Evolutionary conservation across 2,888 invertebrate genomes (phyloP).

Genomic region (Pasiphila rectangulata): DNA sequence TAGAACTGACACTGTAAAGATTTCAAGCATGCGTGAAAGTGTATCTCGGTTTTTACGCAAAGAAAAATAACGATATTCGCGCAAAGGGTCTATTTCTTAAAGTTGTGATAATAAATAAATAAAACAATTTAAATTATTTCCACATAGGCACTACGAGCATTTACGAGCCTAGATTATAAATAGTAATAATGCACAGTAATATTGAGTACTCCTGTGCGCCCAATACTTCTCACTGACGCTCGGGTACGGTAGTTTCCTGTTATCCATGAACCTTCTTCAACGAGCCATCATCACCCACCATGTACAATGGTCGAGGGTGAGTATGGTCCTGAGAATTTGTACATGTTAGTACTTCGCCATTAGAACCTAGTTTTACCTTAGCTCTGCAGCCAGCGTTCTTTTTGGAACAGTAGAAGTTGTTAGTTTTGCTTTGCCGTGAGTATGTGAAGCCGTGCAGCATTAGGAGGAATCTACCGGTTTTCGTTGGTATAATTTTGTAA

Average conservation of each 20-base stretch:
- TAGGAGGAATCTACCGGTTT: constrained; percentile 19
- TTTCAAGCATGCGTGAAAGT: too few species aligned
- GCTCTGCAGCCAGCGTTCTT: constrained; percentile 33
- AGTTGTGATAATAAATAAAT: too few species aligned
- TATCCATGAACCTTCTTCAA: constrained; percentile 8
- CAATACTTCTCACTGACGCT: constrained; percentile 3
- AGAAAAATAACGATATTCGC: too few species aligned
- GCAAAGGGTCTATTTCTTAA: too few species aligned
- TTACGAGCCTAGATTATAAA: too few species aligned
- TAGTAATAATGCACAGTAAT: too few species aligned
- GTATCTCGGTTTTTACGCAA: too few species aligned
- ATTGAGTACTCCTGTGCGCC: not conserved
- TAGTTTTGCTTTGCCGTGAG: constrained; percentile 14
- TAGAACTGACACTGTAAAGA: too few species aligned
- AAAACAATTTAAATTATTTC: too few species aligned
- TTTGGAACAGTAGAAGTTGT: constrained; percentile 31
- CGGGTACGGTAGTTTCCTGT: constrained; percentile 1
- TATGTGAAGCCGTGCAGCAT: constrained; percentile 33
- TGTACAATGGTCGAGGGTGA: constrained; percentile 12
- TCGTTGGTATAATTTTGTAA: constrained; percentile 18
- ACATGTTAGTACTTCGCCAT: constrained; percentile 4
- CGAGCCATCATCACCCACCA: constrained; percentile 10
- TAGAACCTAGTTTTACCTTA: constrained; percentile 14
- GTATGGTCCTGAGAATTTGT: constrained; percentile 8
- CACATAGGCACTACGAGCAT: too few species aligned